Evolutionary conservation across 1,140 invertebrate species (phyloP), one percentile per base, ranked within the genome.

Genomic region (Papilio dardanus): DNA sequence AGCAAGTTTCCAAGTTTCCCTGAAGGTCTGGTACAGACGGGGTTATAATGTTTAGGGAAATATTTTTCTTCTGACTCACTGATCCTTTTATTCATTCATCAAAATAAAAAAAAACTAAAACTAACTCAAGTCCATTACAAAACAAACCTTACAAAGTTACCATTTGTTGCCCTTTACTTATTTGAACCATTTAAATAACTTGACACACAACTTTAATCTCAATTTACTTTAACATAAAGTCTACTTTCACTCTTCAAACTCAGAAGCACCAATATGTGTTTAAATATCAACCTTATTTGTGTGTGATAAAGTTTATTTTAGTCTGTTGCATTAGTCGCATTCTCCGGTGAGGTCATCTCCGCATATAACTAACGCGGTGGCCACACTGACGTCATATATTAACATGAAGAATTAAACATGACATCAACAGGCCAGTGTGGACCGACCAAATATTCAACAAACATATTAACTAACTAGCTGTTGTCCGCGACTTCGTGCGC

Each of bases 321-420:
- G 19, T 19, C 21, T 19, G 46, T 7, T 50, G 46, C 46, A 50
- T 19, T 19, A 19, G n/a, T 19, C 46, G 19, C 46, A 50, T 50
- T 50, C 46, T 19, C 46, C 46, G 4, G 19, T 50, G 46, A 50
- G 46, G 46, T 50, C 46, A 50, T 50, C 46, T 50, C 46, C 46
- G 46, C 46, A 19, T 50, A 50, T 50, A 50, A 50, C 46, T 50
- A 50, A 50, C 46, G 46, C 46, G 46, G 46, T 50, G 46, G 46
- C 46, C 46, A 50, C 46, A 50, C 46, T 50, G 46, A 50, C 46
- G 46, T 50, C 19, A 50, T 50, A 19, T 50, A 50, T 50, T 50
- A 50, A 50, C 46, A 50, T 19, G 46, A 50, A 50, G 42, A 46
- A 46, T 46, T 46, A 46, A 19, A 50, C 46, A 50, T 50, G 46